Base-by-base conservation (phyloP, 1,140 invertebrate genomes). In the Watersipora subatra region DNA sequence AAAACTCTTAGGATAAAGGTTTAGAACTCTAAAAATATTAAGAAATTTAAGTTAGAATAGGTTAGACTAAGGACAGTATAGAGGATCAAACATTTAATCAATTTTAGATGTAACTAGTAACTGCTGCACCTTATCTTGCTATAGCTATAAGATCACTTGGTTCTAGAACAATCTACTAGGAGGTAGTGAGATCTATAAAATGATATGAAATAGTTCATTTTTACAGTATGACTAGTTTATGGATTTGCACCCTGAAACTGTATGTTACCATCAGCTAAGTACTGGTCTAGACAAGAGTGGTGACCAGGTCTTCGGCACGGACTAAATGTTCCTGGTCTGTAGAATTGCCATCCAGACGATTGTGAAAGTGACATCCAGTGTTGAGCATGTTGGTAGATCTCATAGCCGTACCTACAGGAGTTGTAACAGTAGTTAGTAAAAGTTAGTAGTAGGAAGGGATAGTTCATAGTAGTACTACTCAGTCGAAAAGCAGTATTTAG, bases 251-350 rank as follows among this genome's bases (percentile, higher is more conserved):
- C 57, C 57, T 65, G 24, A 62, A 71, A 72, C 25, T 68, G 68
- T 15, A 74, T 28, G 67, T 71, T 73, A 22, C 75, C 75, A 57
- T 77, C 75, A 0, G 67, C 65, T 26, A 73, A 71, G 46, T 73
- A 73, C 57, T 69, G 68, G 26, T 75, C 71, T 1, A 76, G 64
- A 55, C 76, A 77, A 19, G 72, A 69, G 63, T 76, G 73, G 29
- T 71, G 67, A 27, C 68, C 68, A 0, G 57, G 30, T 17, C 67
- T 66, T 17, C 46, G 56, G 63, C 76, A 77, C 22, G 61, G 29
- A 2, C 56, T 64, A 65, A 74, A 74, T 61, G 28, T 64, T 1
- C 67, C 69, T 26, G 73, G 67, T 12, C 67, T 55, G 57, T 71
- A 71, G 30, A 64, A 34, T n/a, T 63, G 29, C 67, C 68, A 68